Conservation (phyloP, 37 sponge, comb jelly and placozoan species). For the Bolinopsis microptera region DNA sequence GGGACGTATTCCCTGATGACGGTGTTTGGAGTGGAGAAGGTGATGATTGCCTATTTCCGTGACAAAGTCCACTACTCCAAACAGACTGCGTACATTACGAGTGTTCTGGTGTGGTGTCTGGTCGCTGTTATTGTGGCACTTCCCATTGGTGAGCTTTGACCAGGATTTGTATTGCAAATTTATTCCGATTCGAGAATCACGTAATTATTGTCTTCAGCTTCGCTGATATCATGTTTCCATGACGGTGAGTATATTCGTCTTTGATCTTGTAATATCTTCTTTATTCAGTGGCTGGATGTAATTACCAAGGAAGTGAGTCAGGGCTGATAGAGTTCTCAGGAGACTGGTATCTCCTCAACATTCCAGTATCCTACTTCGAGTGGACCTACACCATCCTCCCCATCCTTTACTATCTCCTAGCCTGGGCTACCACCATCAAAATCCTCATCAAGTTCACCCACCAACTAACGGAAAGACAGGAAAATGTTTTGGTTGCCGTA, state of each 20-base stretch:
- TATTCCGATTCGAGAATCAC: no score
- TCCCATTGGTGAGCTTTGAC: not conserved
- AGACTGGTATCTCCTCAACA: not conserved
- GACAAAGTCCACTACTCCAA: not conserved
- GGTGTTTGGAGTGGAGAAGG: not conserved
- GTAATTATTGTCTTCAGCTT: no score
- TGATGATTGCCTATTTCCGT: not conserved
- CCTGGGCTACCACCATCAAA: not conserved
- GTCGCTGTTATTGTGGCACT: not conserved
- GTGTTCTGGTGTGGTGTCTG: not conserved
- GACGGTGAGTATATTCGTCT: no score
- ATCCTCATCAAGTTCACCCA: not conserved
- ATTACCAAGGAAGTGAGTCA: not conserved
- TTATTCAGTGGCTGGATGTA: not conserved
- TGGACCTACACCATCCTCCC: constrained; percentile 1
- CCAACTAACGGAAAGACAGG: not conserved
- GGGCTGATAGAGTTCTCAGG: not conserved
- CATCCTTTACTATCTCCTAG: not conserved
- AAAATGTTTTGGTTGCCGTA: not conserved
- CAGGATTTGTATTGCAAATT: no score
- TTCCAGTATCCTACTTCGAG: not conserved
- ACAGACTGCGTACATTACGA: not conserved
- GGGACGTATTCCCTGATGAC: not conserved
- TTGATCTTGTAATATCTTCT: no score
- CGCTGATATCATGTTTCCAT: no score